These are phyloP conservation scores for Acrobasis repandana DNA, from an alignment of 2,888 invertebrate species.

Conservation along the genomic window DNA sequence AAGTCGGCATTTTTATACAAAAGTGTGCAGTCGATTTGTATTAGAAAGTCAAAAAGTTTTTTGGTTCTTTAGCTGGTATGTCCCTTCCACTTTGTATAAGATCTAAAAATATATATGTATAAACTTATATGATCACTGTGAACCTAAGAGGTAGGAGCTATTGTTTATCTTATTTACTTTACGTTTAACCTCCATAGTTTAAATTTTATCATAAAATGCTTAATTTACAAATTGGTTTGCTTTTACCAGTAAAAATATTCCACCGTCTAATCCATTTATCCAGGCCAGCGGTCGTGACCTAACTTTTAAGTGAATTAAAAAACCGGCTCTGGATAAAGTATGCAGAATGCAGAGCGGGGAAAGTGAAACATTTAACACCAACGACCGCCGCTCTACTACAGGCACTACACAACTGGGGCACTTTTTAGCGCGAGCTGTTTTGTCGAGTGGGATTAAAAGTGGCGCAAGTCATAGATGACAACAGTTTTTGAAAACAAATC, in stretches of 20 bases:
- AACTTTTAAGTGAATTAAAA: constrained; percentile 18
- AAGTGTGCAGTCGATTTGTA: too few species aligned
- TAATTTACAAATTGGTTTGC: neutral
- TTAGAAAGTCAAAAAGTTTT: too few species aligned
- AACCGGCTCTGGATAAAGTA: constrained; percentile 8
- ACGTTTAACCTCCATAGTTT: too few species aligned
- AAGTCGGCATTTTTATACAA: too few species aligned
- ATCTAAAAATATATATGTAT: too few species aligned
- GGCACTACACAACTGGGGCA: constrained; percentile 16
- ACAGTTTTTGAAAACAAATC: too few species aligned
- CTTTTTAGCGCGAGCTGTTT: constrained; percentile 2
- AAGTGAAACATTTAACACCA: constrained; percentile 9
- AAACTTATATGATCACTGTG: too few species aligned
- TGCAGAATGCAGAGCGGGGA: constrained; percentile 3
- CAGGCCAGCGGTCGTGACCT: constrained; percentile 15
- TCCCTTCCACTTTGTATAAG: too few species aligned
- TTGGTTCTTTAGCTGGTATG: too few species aligned
- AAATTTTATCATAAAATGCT: too few species aligned
- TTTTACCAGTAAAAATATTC: neutral
- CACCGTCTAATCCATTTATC: neutral
- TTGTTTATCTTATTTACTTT: too few species aligned
- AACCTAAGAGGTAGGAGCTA: too few species aligned
- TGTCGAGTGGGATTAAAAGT: constrained; percentile 11
- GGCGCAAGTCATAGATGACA: neutral
- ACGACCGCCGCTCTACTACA: neutral